Base-by-base conservation (phyloP, 2,797 vertebrate species). In the Salarias fasciatus region DNA sequence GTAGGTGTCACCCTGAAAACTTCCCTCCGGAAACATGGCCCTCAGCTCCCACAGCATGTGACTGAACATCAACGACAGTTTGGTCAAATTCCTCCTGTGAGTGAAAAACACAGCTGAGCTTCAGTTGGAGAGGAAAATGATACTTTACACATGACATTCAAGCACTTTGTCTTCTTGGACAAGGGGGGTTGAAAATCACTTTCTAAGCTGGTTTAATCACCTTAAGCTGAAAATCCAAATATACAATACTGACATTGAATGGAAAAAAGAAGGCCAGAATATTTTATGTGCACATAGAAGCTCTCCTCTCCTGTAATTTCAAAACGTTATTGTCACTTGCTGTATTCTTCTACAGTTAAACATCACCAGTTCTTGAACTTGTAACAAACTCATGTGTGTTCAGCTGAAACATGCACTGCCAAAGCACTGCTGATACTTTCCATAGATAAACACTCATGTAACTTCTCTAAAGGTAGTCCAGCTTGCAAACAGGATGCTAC, bases 11-110 rank as follows among this genome's bases (percentile, higher is more conserved):
- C 95, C 94, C 0, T 92, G 88, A 86, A 94, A 95, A 30, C 37
- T 36, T 0, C 93, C 95, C 0, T 48, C 74, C 0, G 95, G 94
- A 83, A 94, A 95, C 63, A 97, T 66, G 0, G 90, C 90, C 5
- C 70, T 88, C 12, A 97, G 83, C 61, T 96, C 95, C 8, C 89
- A 88, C 0, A 94, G 77, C 92, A 96, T 95, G 88, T 97, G 93
- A 56, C 95, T 96, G 89, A 96, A 96, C 79, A 96, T 92, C 72
- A 97, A 76, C 5, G 95, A 93, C 56, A 96, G 79, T 71, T 96
- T 97, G 46, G 92, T 94, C 69, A 96, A 73, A 75, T 93, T 93
- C 71, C 88, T 92, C 93, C 95, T 97, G 81, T 2, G 14, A 67
- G 50, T 37, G 18, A 58, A 63, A 75, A 28, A 53, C 13, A 58